Conservation (phyloP, 2,888 invertebrate species). For the Thecocarcelia acutangulata region DNA sequence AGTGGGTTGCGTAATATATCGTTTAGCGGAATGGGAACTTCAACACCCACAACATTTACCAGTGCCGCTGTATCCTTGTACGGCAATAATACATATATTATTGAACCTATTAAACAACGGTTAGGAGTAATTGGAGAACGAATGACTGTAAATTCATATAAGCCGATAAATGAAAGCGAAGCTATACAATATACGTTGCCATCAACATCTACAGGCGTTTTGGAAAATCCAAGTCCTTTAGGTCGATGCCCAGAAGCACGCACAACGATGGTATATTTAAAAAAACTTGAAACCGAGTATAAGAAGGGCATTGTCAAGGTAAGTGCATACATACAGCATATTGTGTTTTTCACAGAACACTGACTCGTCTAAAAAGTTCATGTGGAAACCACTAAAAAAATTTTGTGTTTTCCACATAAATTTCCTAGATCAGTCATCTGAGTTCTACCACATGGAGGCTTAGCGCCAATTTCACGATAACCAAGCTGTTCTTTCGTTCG, state of each 20-base stretch:
- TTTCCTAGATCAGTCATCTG: no score
- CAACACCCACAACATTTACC: slow-evolving; percentile 35
- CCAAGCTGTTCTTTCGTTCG: no score
- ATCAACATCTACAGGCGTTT: slow-evolving; percentile 40
- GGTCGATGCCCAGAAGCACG: slow-evolving; percentile 77
- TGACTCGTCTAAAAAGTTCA: no score
- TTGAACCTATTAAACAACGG: slow-evolving; percentile 59
- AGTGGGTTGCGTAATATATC: slow-evolving; percentile 75
- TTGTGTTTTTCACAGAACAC: no score
- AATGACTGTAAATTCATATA: slow-evolving; percentile 47
- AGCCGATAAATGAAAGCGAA: slow-evolving; percentile 40
- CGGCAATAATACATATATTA: slow-evolving; percentile 61
- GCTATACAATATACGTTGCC: slow-evolving; percentile 20
- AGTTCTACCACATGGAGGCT: no score
- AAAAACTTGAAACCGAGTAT: slow-evolving; percentile 73
- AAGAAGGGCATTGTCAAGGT: slow-evolving; percentile 80
- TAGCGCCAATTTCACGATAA: no score
- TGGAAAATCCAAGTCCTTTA: slow-evolving; percentile 45
- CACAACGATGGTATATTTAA: slow-evolving; percentile 71
- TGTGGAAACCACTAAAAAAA: no score
- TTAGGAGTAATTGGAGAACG: slow-evolving; percentile 62
- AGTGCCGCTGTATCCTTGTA: slow-evolving; percentile 45
- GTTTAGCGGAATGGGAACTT: slow-evolving; percentile 72
- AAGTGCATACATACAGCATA: slow-evolving; percentile 51
- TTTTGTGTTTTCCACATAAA: no score